These are phyloP conservation scores for Eugnorisma glareosa DNA, from an alignment of 2,888 invertebrate species.

Conservation along the genomic window DNA sequence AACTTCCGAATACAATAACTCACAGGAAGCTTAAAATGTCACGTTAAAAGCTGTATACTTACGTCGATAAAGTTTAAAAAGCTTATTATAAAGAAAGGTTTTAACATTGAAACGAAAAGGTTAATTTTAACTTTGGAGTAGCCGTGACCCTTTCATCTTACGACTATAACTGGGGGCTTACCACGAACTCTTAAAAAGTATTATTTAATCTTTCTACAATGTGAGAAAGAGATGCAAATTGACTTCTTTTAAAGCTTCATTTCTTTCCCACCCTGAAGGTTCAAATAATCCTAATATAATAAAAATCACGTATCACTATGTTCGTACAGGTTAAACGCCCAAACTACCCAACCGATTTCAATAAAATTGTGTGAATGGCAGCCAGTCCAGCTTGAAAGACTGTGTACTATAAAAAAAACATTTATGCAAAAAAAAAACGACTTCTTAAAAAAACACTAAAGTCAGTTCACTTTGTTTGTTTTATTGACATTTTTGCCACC, in stretches of 20 bases:
- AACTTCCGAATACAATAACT: slow-evolving; percentile 16
- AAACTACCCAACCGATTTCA: too few relatives aligned
- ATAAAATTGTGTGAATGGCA: too few relatives aligned
- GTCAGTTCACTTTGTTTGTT: too few relatives aligned
- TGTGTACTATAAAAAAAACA: too few relatives aligned
- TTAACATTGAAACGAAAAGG: slow-evolving; percentile 37
- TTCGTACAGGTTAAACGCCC: too few relatives aligned
- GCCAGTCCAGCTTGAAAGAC: too few relatives aligned
- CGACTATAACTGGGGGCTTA: neutral
- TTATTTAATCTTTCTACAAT: neutral
- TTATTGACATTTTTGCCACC: too few relatives aligned
- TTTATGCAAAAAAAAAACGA: too few relatives aligned
- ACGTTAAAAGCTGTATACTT: slow-evolving; percentile 18
- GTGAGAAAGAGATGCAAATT: neutral
- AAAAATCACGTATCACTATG: too few relatives aligned
- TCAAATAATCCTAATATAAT: neutral
- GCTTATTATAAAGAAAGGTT: slow-evolving; percentile 44
- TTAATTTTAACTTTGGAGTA: slow-evolving; percentile 22
- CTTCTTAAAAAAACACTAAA: too few relatives aligned
- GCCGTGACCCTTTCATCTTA: slow-evolving; percentile 45
- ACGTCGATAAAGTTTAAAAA: slow-evolving; percentile 19
- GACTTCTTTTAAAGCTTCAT: too few relatives aligned
- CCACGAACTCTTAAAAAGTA: neutral
- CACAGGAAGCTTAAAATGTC: slow-evolving; percentile 25
- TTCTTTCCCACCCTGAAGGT: neutral